Evolutionary conservation across 2,113 vertebrate species (phyloP).

Genomic region (Octodon degus): DNA sequence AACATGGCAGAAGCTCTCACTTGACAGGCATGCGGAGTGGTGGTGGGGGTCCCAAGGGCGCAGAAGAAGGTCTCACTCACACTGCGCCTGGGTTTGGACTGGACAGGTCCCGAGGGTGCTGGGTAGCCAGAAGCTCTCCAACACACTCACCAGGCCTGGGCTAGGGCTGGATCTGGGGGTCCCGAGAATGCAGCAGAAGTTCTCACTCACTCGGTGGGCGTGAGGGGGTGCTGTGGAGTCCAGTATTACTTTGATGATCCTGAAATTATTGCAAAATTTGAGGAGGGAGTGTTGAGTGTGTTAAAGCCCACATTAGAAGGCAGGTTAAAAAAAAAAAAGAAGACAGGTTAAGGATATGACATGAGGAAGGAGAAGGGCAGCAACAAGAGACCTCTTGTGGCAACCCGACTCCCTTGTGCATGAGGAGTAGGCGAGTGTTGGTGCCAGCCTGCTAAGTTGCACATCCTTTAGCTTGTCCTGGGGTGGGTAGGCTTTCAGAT

Average conservation of each 20-base stretch:
- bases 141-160: too few species aligned
- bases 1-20: too few species aligned
- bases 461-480: neutral
- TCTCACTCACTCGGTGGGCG: too few species aligned
- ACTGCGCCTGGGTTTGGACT: too few species aligned
- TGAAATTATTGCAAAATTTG: neutral
- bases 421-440: neutral
- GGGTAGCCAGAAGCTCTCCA: too few species aligned
- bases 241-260: constrained; percentile 15
- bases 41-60: too few species aligned
- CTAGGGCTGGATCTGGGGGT: too few species aligned
- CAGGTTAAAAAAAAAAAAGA: neutral
- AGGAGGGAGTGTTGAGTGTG: neutral
- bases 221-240: too few species aligned
- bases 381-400: neutral
- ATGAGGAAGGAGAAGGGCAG: neutral
- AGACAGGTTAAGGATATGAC: neutral
- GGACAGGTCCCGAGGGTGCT: too few species aligned
- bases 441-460: neutral
- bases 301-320: neutral
- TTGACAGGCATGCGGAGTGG: too few species aligned
- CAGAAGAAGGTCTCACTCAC: too few species aligned
- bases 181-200: too few species aligned
- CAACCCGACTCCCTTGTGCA: neutral
- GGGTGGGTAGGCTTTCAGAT: neutral